These are phyloP conservation scores for Coryphaenoides rupestris DNA, from an alignment of 2,113 vertebrate genomes.

Conservation along the genomic window DNA sequence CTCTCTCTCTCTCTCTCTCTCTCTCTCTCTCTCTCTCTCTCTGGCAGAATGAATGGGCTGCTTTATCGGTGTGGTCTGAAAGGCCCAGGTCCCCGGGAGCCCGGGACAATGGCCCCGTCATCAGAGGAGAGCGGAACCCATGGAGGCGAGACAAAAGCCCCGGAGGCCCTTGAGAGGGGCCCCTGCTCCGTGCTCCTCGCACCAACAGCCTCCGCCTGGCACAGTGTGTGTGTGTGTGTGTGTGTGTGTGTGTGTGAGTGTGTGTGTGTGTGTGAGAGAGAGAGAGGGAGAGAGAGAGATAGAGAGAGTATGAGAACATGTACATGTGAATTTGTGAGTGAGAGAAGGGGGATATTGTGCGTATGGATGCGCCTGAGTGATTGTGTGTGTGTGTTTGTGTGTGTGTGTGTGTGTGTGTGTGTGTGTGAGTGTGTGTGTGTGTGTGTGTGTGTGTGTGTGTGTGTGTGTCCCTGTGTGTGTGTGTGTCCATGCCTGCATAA, in stretches of 20 bases:
- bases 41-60: slow-evolving; percentile 56
- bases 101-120: slow-evolving; percentile 65
- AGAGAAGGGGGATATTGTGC: not conserved
- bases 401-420: slow-evolving; percentile 1
- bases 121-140: slow-evolving; percentile 65
- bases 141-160: slow-evolving; percentile 65
- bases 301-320: slow-evolving; percentile 2
- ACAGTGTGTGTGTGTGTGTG: slow-evolving; percentile 22
- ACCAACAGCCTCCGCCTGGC: slow-evolving; percentile 43
- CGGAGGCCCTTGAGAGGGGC: slow-evolving; percentile 53
- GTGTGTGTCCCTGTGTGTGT: not conserved
- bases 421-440: not conserved
- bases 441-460: slow-evolving; percentile 18
- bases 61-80: slow-evolving; percentile 65
- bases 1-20: slow-evolving; percentile 23
- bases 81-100: slow-evolving; percentile 63
- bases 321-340: not conserved
- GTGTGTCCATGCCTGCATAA: slow-evolving; percentile 34
- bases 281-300: not conserved
- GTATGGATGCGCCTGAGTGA: slow-evolving; percentile 1
- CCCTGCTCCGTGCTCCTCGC: slow-evolving; percentile 51
- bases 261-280: not conserved
- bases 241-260: slow-evolving; percentile 6
- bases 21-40: slow-evolving; percentile 27
- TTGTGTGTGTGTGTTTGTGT: slow-evolving; percentile 16